Percentiles rank a stretch among this genome's conserved stretches.
These are phyloP conservation scores for Rhingia campestris DNA, from an alignment of 2,888 invertebrate genomes.

Conservation along the genomic window DNA sequence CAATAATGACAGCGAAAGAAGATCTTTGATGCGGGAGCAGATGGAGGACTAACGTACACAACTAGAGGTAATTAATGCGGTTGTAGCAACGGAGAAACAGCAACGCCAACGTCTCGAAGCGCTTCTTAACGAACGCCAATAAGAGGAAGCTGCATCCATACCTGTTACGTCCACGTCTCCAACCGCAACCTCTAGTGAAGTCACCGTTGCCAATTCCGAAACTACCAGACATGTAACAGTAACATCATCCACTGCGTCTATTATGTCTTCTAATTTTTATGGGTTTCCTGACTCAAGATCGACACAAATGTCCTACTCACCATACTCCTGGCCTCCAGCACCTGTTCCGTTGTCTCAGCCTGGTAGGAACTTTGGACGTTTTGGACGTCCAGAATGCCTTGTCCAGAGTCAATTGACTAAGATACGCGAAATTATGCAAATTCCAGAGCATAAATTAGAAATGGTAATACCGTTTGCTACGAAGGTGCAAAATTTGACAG, in stretches of 20 bases:
- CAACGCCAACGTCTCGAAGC: background rate
- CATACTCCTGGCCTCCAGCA: no score
- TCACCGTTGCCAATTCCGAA: background rate
- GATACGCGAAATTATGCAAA: constrained; percentile 14
- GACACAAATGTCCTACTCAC: no score
- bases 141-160: background rate
- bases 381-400: constrained; percentile 16
- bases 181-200: background rate
- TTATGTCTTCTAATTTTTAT: background rate
- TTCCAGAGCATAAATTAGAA: constrained; percentile 35
- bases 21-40: no score
- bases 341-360: no score
- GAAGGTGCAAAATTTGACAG: no score
- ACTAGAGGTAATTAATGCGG: background rate
- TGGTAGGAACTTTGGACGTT: no score
- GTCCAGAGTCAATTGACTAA: constrained; percentile 11
- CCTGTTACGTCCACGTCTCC: background rate
- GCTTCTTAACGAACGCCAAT: background rate
- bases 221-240: background rate
- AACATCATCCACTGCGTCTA: background rate
- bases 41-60: no score
- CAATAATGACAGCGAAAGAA: constrained; percentile 4
- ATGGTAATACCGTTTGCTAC: constrained; percentile 16
- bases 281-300: no score
- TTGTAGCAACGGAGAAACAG: background rate